phyloP scores from a whole-genome alignment of 2,797 vertebrate species.

The Acrocephalus scirpaceus region DNA sequence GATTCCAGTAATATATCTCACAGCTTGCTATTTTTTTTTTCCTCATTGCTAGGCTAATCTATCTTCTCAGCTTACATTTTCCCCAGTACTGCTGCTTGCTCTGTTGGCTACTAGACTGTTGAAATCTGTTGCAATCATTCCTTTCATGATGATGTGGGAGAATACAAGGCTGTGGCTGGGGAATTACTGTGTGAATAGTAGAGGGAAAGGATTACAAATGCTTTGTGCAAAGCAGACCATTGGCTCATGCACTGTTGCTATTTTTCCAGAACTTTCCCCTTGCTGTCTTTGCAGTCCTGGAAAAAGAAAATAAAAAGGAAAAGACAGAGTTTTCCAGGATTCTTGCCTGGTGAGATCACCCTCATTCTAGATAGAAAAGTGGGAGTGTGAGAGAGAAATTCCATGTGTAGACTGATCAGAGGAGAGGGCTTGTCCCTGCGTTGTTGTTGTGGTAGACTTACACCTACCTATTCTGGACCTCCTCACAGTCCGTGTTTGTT shows the following conservation, averaged over 20 bases:
- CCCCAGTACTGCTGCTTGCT: neutral
- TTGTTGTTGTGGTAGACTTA: neutral
- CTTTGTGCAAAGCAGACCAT: slow-evolving; percentile 29
- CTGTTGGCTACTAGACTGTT: neutral
- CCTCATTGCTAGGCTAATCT: neutral
- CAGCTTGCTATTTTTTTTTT: neutral
- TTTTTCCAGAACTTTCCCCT: slow-evolving; percentile 1
- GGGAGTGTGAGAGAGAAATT: neutral
- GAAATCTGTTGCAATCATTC: slow-evolving; percentile 47
- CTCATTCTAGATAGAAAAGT: neutral
- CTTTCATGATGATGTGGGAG: slow-evolving; percentile 9
- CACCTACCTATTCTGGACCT: neutral
- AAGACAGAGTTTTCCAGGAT: slow-evolving; percentile 28
- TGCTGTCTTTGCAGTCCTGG: neutral
- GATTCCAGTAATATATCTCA: slow-evolving; percentile 44
- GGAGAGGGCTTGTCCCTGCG: neutral
- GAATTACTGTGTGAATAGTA: slow-evolving; percentile 34
- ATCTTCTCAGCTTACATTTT: slow-evolving; percentile 38
- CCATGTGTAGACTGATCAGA: neutral
- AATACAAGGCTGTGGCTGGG: neutral
- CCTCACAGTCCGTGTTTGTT: neutral
- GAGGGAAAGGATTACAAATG: slow-evolving; percentile 42
- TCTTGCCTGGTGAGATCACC: slow-evolving; percentile 29
- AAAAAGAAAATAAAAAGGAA: neutral
- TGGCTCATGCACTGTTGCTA: neutral